Evolutionary conservation across 2,797 vertebrate species (phyloP).

Genomic region (Myotis myotis): DNA sequence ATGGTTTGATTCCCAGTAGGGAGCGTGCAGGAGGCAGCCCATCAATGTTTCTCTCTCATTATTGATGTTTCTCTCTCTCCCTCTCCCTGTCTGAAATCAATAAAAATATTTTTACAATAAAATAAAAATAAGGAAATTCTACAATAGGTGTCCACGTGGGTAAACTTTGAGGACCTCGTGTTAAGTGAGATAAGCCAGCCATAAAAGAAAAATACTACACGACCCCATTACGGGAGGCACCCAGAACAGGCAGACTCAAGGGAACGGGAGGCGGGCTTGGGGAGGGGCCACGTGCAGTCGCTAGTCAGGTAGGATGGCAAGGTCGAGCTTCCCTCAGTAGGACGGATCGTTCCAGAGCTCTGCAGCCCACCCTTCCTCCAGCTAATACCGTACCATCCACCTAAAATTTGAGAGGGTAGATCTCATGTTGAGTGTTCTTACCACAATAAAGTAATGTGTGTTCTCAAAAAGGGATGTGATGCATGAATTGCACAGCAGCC

Average conservation of each 20-base stretch:
- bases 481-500: not conserved
- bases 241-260: not conserved
- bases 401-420: not conserved
- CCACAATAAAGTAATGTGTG: not conserved
- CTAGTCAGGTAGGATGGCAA: too few species aligned
- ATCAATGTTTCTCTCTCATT: too few species aligned
- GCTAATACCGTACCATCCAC: not conserved
- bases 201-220: not conserved
- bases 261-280: not conserved
- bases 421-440: not conserved
- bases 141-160: accelerated
- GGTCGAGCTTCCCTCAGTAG: not conserved
- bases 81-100: too few species aligned
- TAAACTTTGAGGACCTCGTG: not conserved
- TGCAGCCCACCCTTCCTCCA: not conserved
- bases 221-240: too few species aligned
- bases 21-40: too few species aligned
- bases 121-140: not conserved
- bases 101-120: not conserved
- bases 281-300: accelerated
- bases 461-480: not conserved
- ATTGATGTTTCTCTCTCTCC: too few species aligned
- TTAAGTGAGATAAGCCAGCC: not conserved
- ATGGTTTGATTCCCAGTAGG: too few species aligned
- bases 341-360: not conserved